These are phyloP conservation scores for Characodon lateralis DNA, from an alignment of 2,797 vertebrate genomes.

Conservation along the genomic window DNA sequence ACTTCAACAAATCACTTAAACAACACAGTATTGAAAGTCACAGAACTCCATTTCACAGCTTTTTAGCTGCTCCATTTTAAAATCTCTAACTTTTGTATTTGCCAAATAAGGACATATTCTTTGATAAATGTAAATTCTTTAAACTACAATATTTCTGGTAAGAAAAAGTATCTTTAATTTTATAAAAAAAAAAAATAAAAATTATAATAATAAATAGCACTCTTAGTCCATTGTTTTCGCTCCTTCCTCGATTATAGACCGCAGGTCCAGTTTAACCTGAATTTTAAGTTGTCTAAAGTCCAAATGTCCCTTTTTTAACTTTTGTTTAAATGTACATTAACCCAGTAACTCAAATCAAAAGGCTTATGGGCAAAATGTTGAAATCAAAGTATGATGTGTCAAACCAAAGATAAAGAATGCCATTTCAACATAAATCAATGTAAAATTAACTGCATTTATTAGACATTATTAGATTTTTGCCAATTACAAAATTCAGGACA, in stretches of 20 bases:
- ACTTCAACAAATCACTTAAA: neutral
- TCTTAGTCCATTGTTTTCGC: neutral
- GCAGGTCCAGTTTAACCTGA: neutral
- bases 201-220: no score
- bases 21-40: neutral
- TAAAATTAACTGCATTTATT: neutral
- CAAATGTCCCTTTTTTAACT: neutral
- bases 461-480: neutral
- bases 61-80: no score
- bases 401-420: neutral
- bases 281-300: neutral
- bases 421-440: neutral
- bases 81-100: neutral
- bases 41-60: no score
- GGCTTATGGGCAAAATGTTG: neutral
- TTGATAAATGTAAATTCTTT: no score
- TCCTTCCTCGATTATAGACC: neutral
- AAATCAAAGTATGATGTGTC: neutral
- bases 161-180: no score
- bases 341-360: neutral
- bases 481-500: neutral
- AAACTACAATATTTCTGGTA: no score
- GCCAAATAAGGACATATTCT: neutral
- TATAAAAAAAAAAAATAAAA: no score
- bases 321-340: neutral